phyloP scores from a whole-genome alignment of 2,797 vertebrate species.

The Telmatherina bonti region DNA sequence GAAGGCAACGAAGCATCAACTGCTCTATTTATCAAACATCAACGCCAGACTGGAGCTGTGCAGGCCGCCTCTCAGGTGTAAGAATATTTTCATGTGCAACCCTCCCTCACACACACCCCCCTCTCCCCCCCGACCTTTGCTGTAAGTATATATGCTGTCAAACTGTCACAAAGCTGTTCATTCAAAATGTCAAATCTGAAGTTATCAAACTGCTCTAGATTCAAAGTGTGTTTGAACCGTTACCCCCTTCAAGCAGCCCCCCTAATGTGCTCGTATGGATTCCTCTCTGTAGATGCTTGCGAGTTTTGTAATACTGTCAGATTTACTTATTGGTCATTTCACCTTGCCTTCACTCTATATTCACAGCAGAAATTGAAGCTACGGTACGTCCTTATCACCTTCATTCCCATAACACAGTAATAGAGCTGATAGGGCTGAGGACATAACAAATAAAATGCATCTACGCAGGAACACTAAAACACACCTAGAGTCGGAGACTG shows the following conservation, averaged over 20 bases:
- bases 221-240: constrained; percentile 52
- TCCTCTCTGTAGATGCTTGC: constrained; percentile 44
- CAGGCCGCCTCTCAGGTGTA: constrained; percentile 34
- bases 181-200: constrained; percentile 68
- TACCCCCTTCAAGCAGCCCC: constrained; percentile 42
- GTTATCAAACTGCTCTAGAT: constrained; percentile 61
- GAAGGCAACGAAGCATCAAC: constrained; percentile 38
- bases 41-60: constrained; percentile 16
- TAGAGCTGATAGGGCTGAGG: constrained; percentile 18
- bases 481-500: neutral
- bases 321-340: constrained; percentile 42
- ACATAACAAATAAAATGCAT: constrained; percentile 27
- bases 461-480: constrained; percentile 11
- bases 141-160: constrained; percentile 63
- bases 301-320: constrained; percentile 40
- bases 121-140: constrained; percentile 47
- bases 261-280: constrained; percentile 33
- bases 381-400: constrained; percentile 23
- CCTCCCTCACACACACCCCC: constrained; percentile 16
- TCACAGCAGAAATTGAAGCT: constrained; percentile 24
- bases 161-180: constrained; percentile 65
- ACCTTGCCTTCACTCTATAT: constrained; percentile 21
- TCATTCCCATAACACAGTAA: constrained; percentile 38
- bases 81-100: constrained; percentile 39
- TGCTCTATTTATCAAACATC: constrained; percentile 40